phyloP scores from a whole-genome alignment of 2,888 invertebrate genomes.

The Polyommatus iphigenia region DNA sequence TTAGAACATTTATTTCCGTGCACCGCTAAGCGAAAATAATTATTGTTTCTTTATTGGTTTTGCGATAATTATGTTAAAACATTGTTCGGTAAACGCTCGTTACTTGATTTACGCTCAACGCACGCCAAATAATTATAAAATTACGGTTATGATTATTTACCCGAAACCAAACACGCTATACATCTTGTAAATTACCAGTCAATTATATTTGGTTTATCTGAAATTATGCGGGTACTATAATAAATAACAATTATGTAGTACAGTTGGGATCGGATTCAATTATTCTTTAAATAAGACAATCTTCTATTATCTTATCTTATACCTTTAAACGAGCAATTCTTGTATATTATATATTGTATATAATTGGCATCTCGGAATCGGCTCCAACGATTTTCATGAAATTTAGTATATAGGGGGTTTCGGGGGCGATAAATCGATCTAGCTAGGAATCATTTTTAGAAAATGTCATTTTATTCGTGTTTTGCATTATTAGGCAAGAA shows the following conservation, averaged over 20 bases:
- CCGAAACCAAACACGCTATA: slow-evolving; percentile 1
- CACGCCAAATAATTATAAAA: slow-evolving; percentile 12
- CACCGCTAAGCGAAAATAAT: neutral
- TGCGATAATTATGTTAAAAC: slow-evolving; percentile 6
- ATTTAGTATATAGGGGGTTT: too few relatives aligned
- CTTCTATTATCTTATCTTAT: too few relatives aligned
- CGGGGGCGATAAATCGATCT: too few relatives aligned
- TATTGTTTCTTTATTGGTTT: slow-evolving; percentile 5
- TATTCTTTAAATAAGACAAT: neutral
- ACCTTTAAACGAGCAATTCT: too few relatives aligned
- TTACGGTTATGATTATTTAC: slow-evolving; percentile 13
- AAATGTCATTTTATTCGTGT: too few relatives aligned
- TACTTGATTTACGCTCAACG: slow-evolving; percentile 14
- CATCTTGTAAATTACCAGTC: slow-evolving; percentile 12
- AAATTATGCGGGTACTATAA: neutral
- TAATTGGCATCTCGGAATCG: too few relatives aligned
- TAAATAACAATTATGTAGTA: neutral
- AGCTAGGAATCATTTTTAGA: too few relatives aligned
- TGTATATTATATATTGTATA: too few relatives aligned
- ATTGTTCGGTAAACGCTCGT: slow-evolving; percentile 1
- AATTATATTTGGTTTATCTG: slow-evolving; percentile 4
- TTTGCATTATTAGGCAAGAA: too few relatives aligned
- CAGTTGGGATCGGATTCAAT: too few relatives aligned
- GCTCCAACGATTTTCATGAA: too few relatives aligned
- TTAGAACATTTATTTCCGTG: too few relatives aligned